These are phyloP conservation scores for Cheiracanthium punctorium DNA, from an alignment of 2,888 invertebrate genomes.

Conservation along the genomic window DNA sequence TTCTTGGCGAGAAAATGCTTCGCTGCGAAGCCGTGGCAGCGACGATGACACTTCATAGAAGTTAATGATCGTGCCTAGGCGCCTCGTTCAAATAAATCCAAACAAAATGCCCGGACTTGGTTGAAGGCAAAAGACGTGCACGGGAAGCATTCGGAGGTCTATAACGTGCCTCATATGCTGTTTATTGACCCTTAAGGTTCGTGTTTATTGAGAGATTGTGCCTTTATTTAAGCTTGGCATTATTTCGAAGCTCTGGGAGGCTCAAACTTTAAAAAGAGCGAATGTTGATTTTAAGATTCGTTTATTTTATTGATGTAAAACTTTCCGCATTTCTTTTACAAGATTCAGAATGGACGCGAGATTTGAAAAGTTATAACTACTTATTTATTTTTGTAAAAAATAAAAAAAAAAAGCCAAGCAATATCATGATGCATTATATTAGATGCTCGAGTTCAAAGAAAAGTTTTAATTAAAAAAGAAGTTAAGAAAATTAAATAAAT, in stretches of 20 bases:
- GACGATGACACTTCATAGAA: slow-evolving; percentile 27
- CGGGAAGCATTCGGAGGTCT: background rate
- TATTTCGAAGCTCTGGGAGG: background rate
- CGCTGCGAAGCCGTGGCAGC: background rate
- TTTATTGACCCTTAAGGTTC: slow-evolving; percentile 1
- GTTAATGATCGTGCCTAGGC: slow-evolving; percentile 46
- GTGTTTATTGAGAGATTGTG: background rate
- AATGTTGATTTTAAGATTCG: too few species aligned
- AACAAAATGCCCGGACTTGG: background rate
- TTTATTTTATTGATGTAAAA: too few species aligned
- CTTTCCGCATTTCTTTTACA: too few species aligned
- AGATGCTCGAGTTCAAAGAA: too few species aligned
- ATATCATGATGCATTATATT: too few species aligned
- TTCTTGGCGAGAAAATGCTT: slow-evolving; percentile 12
- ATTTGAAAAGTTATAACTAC: too few species aligned
- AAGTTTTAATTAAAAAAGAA: too few species aligned
- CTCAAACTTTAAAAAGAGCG: too few species aligned
- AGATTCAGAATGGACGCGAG: too few species aligned
- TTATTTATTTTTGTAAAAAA: too few species aligned
- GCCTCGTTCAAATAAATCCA: slow-evolving; percentile 1
- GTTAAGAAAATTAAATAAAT: too few species aligned
- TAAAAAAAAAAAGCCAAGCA: too few species aligned
- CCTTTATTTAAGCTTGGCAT: background rate
- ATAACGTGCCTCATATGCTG: slow-evolving; percentile 10
- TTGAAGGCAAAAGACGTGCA: background rate